Percentiles rank a stretch among this genome's conserved stretches.
phyloP scores from a whole-genome alignment of 2,888 invertebrate genomes.

The Dascillus cervinus region DNA sequence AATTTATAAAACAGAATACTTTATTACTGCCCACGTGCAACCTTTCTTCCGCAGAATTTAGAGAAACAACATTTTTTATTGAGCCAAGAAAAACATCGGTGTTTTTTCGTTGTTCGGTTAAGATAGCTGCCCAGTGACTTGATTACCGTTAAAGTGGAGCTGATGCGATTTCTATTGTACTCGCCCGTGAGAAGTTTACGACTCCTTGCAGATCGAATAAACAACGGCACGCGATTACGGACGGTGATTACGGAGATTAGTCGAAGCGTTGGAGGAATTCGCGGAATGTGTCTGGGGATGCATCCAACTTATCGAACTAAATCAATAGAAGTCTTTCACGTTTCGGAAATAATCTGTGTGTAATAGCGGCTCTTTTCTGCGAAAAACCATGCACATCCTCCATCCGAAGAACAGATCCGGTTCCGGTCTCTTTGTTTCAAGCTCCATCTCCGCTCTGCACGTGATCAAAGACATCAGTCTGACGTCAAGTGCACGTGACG shows the following conservation, averaged over 20 bases:
- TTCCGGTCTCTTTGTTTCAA: conserved; percentile 21
- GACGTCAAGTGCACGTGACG: conserved; percentile 23
- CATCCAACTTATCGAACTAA: too few relatives aligned
- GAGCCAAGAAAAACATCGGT: too few relatives aligned
- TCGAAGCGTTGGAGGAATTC: conserved; percentile 13
- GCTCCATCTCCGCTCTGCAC: conserved; percentile 23
- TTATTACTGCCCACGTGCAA: too few relatives aligned
- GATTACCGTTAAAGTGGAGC: too few relatives aligned
- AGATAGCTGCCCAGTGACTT: too few relatives aligned
- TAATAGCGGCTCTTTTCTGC: conserved; percentile 16
- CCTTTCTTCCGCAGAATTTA: too few relatives aligned
- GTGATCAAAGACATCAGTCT: conserved; percentile 26
- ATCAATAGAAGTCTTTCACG: too few relatives aligned
- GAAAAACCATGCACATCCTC: conserved; percentile 16
- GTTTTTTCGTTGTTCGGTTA: too few relatives aligned
- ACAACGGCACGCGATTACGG: conserved; percentile 16
- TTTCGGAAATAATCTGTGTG: conserved; percentile 15
- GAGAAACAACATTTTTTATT: too few relatives aligned
- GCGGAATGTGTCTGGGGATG: conserved; percentile 6
- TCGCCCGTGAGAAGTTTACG: too few relatives aligned
- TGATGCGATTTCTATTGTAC: too few relatives aligned
- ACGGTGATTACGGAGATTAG: conserved; percentile 15
- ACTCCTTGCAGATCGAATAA: conserved; percentile 13
- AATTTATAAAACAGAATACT: too few relatives aligned
- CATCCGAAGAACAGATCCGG: conserved; percentile 20